Evolutionary conservation across 2,113 vertebrate genomes (phyloP), one percentile per base, ranked within the genome.

Genomic region (Chrysochloris asiatica): DNA sequence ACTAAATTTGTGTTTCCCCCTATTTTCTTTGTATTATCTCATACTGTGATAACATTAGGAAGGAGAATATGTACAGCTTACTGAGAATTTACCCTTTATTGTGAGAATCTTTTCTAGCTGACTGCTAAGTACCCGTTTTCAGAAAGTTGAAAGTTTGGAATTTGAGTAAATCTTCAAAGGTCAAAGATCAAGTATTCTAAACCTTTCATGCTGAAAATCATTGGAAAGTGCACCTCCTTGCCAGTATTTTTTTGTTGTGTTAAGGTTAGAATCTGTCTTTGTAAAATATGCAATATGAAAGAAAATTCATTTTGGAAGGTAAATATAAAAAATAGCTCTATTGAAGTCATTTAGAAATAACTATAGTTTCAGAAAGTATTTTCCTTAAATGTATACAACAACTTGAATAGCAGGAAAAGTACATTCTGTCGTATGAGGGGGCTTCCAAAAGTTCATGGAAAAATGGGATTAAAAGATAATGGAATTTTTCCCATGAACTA

Each of bases 21-120:
- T 97, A 91, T 97, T 97, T 98, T 98, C 92, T 95, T 97, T 96
- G 90, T 96, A 96, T 96, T 97, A 93, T 97, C 97, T 97, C 95
- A 97, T 97, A 97, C 4, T 89, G 86, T 97, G 96, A 97, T 97
- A 71, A 85, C 95, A 96, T 97, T 98, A 96, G 95, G 97, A 96
- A 96, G 86, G 94, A 96, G 95, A 95, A 95, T 94, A 67, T 78
- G 38, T 87, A 73, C 71, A 84, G 33, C 43, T 43, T 89, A 73
- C 52, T 84, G 54, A 93, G 83, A 92, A 86, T 93, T 94, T 89
- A 69, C 67, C 56, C 88, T 94, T 88, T 92, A 33, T 33, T 86
- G 19, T 61, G 56, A 90, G 86, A 93, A 90, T 85, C 61, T 71
- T 41, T 87, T 92, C 72, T 81, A 90, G 16, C 76, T 65, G 45